Evolutionary conservation across 2,113 vertebrate species (phyloP), one percentile per base, ranked within the genome.

Genomic region (Potamarius usumacintae): DNA sequence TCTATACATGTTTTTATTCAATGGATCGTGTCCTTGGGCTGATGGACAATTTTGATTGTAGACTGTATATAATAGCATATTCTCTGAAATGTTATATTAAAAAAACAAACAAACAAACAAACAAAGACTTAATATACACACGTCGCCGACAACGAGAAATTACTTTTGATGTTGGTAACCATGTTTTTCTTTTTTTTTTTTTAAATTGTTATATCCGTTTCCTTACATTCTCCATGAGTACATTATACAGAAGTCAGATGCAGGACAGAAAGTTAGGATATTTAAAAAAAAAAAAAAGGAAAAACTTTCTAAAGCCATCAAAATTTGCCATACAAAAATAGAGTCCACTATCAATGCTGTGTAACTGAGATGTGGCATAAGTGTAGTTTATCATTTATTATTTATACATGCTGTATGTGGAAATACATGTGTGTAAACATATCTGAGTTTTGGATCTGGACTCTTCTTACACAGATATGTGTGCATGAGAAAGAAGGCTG

Each of bases 241-340:
- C 80, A 87, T 74, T 88, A 92, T 92, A 92, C 83, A 88, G 87
- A 91, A 92, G 89, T 92, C 69, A 87, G 42, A 83, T 80, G 50
- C 85, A 53, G 5, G 77, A 86, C 60, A 63, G 50, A 86, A 55
- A 55, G 74, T 34, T 53, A 67, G 7, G 2, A 53, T 18, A 67
- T 55, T 91, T 85, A 27, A 2, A 12, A 53, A 78, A 78, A 53
- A 76, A 17, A 76, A 50, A 2, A 22, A 74, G 18, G 7, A 42
- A 50, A 4, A 79, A 90, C 86, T 89, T 85, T 84, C 27, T 78
- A 78, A 93, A 91, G 82, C 85, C 90, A 92, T 82, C 34, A 87
- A 90, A 77, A 90, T 91, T 91, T 86, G 83, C 86, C 83, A 91
- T 94, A 93, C 91, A 95, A 95, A 95, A 95, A 94, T 94, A 94